These are phyloP conservation scores for Yasuhikotakia modesta DNA, from an alignment of 2,797 vertebrate species.

Conservation along the genomic window DNA sequence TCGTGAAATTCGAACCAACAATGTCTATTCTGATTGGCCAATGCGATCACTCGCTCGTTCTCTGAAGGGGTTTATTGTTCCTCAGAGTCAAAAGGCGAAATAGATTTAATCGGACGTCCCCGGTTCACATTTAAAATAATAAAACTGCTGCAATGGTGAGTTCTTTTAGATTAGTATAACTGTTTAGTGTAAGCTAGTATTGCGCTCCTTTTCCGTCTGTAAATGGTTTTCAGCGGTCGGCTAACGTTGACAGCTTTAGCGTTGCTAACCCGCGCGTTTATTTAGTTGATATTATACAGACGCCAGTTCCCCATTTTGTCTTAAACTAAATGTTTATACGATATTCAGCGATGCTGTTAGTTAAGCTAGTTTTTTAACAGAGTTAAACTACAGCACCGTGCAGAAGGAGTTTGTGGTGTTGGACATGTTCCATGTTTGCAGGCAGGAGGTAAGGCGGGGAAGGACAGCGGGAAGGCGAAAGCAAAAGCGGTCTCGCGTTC, in stretches of 20 bases:
- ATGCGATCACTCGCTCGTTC: constrained; percentile 60
- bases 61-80: constrained; percentile 80
- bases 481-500: constrained; percentile 96
- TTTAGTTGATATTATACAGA: neutral
- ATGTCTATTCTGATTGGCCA: constrained; percentile 68
- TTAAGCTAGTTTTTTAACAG: constrained; percentile 14
- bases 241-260: constrained; percentile 21
- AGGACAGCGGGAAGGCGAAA: constrained; percentile 96
- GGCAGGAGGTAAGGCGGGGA: constrained; percentile 97
- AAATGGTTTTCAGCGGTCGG: neutral
- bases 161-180: neutral
- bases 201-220: rapidly evolving
- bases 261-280: constrained; percentile 16
- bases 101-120: constrained; percentile 65
- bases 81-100: constrained; percentile 75
- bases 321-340: no score
- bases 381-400: neutral
- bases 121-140: constrained; percentile 69
- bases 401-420: neutral
- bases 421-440: no score
- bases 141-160: constrained; percentile 77
- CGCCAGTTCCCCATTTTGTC: neutral
- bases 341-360: neutral
- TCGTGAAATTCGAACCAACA: constrained; percentile 72
- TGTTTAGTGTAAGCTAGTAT: no score